These are phyloP conservation scores for Myotis pilosus DNA, from an alignment of 2,797 vertebrate species.

Conservation along the genomic window DNA sequence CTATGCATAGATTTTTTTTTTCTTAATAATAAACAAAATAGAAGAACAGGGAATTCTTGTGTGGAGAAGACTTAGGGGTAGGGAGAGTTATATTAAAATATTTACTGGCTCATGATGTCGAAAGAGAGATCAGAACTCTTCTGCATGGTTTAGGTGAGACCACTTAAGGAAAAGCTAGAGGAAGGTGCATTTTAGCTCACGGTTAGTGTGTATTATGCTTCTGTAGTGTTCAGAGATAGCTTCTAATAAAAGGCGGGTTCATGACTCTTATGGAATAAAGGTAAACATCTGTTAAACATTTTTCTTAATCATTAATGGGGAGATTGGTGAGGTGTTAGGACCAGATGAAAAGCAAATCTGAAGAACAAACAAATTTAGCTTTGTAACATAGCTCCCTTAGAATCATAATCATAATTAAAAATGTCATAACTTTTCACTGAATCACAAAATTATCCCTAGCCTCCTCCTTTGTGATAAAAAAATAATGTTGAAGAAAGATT, in stretches of 20 bases:
- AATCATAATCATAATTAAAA: not conserved
- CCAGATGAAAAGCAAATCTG: not conserved
- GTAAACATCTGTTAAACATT: not conserved
- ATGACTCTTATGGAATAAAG: not conserved
- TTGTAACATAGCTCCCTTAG: not conserved
- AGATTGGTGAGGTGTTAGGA: not conserved
- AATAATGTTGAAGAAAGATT: not conserved
- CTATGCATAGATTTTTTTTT: not conserved
- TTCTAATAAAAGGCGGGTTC: constrained; percentile 15
- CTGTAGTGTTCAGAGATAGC: not conserved
- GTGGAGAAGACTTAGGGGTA: not conserved
- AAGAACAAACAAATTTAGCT: not conserved
- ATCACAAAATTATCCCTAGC: not conserved
- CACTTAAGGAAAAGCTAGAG: not conserved
- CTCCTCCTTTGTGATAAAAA: not conserved
- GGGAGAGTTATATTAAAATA: not conserved
- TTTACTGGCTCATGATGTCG: not conserved
- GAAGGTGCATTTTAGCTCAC: not conserved
- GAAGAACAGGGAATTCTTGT: not conserved
- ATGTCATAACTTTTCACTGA: not conserved
- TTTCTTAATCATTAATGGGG: not conserved
- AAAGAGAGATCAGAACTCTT: constrained; percentile 32
- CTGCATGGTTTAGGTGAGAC: not conserved
- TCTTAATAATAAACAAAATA: not conserved
- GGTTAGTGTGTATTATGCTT: not conserved